Percentiles rank a stretch among this genome's conserved stretches.
Conservation (phyloP, 2,888 invertebrate genomes). For the Anodontia alba region DNA sequence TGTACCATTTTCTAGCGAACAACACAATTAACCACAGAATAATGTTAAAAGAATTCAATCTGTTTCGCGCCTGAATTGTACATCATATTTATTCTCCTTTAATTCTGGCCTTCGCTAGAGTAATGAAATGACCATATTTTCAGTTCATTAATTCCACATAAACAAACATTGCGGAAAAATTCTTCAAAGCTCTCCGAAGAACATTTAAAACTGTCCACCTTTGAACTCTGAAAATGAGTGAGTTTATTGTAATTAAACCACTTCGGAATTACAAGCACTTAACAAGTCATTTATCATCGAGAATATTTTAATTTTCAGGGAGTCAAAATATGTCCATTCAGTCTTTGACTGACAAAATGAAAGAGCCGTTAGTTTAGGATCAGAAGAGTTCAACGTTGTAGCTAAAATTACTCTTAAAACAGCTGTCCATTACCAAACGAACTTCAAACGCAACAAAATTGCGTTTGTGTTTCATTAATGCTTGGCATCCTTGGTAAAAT, state of each 20-base stretch:
- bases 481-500: no score
- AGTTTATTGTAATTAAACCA: conserved; percentile 37
- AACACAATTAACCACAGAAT: no score
- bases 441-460: conserved; percentile 9
- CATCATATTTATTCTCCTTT: background rate
- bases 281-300: conserved; percentile 46
- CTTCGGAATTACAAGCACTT: conserved; percentile 55
- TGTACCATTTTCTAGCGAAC: no score
- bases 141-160: conserved; percentile 9
- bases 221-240: conserved; percentile 48
- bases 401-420: conserved; percentile 13
- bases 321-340: conserved; percentile 14
- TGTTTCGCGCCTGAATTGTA: background rate
- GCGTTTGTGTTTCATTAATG: background rate
- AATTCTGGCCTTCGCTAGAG: background rate
- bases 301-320: conserved; percentile 43
- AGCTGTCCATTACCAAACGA: conserved; percentile 1
- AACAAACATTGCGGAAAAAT: background rate
- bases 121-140: conserved; percentile 10
- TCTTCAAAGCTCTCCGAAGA: conserved; percentile 45
- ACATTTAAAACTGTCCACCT: conserved; percentile 51
- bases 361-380: conserved; percentile 7
- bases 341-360: conserved; percentile 35
- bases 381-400: background rate
- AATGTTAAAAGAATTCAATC: no score